phyloP scores from a whole-genome alignment of 2,113 vertebrate genomes.

The Scomber colias region DNA sequence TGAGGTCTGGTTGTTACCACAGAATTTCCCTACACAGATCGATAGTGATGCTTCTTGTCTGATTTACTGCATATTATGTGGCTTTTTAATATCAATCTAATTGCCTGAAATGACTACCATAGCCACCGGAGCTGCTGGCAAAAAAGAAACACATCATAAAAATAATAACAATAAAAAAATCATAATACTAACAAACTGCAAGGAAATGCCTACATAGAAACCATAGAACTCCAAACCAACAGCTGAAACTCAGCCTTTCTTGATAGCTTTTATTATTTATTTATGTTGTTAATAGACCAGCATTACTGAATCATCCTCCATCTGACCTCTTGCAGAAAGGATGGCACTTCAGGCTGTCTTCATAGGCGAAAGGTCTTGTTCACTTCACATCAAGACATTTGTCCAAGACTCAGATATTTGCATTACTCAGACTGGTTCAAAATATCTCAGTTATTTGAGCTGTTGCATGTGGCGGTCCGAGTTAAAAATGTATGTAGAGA shows the following conservation, averaged over 20 bases:
- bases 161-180: not conserved
- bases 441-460: conserved; percentile 83
- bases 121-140: not conserved
- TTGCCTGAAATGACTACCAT: too few relatives aligned
- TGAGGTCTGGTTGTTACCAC: not conserved
- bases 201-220: not conserved
- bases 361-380: not conserved
- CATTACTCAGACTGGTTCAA: conserved; percentile 70
- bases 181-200: too few relatives aligned
- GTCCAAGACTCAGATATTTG: conserved; percentile 54
- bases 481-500: conserved; percentile 76
- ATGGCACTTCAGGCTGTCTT: not conserved
- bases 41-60: not conserved
- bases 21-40: not conserved
- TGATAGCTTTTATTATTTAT: not conserved
- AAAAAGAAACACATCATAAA: not conserved
- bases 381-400: conserved; percentile 46
- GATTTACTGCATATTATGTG: too few relatives aligned
- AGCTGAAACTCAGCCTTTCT: not conserved
- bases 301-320: not conserved
- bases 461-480: conserved; percentile 67
- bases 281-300: not conserved
- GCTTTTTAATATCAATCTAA: too few relatives aligned
- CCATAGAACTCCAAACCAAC: not conserved
- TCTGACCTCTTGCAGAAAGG: not conserved